Evolutionary conservation across 2,797 vertebrate genomes (phyloP).

Genomic region (Darevskia nairensis): DNA sequence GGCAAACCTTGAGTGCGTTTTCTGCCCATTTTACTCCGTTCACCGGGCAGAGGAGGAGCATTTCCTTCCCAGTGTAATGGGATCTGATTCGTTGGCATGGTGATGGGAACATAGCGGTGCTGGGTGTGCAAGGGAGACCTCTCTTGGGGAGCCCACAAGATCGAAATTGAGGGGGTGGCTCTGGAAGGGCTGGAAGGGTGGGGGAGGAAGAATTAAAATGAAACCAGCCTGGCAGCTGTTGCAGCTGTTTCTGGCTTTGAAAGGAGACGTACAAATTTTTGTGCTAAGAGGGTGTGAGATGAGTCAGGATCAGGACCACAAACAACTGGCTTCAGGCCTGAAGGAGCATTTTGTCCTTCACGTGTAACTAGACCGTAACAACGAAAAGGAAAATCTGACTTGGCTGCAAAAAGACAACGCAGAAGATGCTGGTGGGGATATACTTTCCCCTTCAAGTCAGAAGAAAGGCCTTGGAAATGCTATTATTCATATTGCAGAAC

Average conservation of each 20-base stretch:
- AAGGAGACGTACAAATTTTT: background rate
- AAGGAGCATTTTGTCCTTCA: background rate
- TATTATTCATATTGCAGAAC: no score
- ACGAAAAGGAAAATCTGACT: background rate
- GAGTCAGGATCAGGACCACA: background rate
- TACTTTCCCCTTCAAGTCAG: background rate
- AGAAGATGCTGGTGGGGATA: background rate
- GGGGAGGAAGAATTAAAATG: background rate
- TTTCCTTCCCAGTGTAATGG: accelerated
- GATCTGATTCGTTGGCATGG: background rate
- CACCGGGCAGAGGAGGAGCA: accelerated
- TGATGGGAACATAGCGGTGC: background rate
- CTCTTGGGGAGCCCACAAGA: background rate
- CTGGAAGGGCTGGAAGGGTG: accelerated
- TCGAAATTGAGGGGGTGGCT: background rate
- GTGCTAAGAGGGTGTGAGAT: background rate
- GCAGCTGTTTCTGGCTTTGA: conserved; percentile 20
- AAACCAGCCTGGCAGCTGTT: background rate
- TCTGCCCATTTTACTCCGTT: conserved; percentile 18
- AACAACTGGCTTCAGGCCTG: background rate
- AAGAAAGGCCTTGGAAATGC: background rate
- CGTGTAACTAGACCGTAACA: background rate
- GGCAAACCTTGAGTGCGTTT: conserved; percentile 23
- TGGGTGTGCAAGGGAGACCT: accelerated
- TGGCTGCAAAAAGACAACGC: background rate